Evolutionary conservation across 2,113 vertebrate species (phyloP), one percentile per base, ranked within the genome.

Genomic region (Cyanoliseus patagonus): DNA sequence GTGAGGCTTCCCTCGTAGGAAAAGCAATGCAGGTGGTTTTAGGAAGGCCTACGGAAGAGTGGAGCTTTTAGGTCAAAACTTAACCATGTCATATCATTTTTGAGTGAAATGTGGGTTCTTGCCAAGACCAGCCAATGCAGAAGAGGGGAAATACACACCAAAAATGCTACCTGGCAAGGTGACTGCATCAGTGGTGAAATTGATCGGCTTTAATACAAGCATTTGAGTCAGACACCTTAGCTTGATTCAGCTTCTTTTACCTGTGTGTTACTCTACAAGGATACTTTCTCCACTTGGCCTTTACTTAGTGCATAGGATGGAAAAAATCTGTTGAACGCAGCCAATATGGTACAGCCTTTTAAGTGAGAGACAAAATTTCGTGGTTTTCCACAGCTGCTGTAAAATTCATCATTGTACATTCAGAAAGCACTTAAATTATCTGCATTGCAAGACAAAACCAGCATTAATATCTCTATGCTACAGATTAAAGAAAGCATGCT

Each of bases 31-130:
- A 10, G 33, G 13, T n/a, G 55, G 11, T 66, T 44, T 27, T 1
- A 19, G n/a, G 25, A 47, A 66, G 64, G 68, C 83, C 72, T 30
- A 2, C 13, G 2, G 9, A 20, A 9, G 17, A 44, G 18, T 17
- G 7, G 30, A 69, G 62, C 24, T 8, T 17, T 37, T 11, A 4
- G 4, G 25, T 8, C 23, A 23, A 22, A 35, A 47, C 4, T 8
- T 2, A 1, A 6, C 17, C 0, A 0, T 5, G 11, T 24, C 11
- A 0, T 10, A 1, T 2, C 8, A 3, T 5, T 55, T 75, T 51
- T 19, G 9, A 41, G 13, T 41, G 3, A 70, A 61, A 52, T 1
- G 16, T 11, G 24, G 28, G 31, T 49, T 63, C 25, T 61, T 59
- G 4, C 44, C 41, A 62, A 68, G 57, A 9, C 3, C 47, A 30